phyloP scores from a whole-genome alignment of 23 tunicate genomes.

The Phallusia fumigata region DNA sequence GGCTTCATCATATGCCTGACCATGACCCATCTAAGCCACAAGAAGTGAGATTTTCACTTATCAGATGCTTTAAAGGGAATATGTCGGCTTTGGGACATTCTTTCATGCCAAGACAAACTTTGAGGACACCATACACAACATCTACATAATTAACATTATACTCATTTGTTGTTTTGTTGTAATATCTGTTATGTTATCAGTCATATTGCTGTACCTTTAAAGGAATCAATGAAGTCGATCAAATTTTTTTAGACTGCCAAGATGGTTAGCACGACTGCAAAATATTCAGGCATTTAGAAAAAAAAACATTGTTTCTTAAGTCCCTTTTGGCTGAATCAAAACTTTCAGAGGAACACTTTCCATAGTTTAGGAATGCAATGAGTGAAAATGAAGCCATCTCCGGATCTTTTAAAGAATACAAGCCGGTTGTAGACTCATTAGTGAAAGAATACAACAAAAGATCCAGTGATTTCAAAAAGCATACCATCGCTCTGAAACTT shows the following conservation, averaged over 20 bases:
- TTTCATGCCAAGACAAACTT: slow-evolving; percentile 20
- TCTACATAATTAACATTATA: slow-evolving; percentile 30
- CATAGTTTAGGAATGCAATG: neutral
- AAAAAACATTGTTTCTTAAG: neutral
- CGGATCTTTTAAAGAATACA: neutral
- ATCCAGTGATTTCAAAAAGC: neutral
- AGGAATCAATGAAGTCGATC: neutral
- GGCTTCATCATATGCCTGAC: slow-evolving; percentile 42
- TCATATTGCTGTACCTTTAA: slow-evolving; percentile 1
- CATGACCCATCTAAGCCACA: slow-evolving; percentile 24
- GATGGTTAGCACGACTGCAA: too few species aligned
- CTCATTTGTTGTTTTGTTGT: slow-evolving; percentile 21
- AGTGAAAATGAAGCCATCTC: neutral
- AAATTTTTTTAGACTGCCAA: neutral
- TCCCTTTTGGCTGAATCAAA: neutral
- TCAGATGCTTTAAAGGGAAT: neutral
- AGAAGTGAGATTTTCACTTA: slow-evolving; percentile 6
- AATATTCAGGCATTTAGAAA: slow-evolving; percentile 13
- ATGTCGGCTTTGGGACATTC: slow-evolving; percentile 1
- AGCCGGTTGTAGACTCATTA: neutral
- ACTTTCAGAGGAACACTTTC: slow-evolving; percentile 8
- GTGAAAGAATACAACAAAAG: slow-evolving; percentile 2
- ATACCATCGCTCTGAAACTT: neutral
- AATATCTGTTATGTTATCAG: slow-evolving; percentile 21
- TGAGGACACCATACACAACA: neutral